Percentiles rank a stretch among this genome's conserved stretches.
phyloP scores from a whole-genome alignment of 2,797 vertebrate species.

The Mastacembelus armatus region DNA sequence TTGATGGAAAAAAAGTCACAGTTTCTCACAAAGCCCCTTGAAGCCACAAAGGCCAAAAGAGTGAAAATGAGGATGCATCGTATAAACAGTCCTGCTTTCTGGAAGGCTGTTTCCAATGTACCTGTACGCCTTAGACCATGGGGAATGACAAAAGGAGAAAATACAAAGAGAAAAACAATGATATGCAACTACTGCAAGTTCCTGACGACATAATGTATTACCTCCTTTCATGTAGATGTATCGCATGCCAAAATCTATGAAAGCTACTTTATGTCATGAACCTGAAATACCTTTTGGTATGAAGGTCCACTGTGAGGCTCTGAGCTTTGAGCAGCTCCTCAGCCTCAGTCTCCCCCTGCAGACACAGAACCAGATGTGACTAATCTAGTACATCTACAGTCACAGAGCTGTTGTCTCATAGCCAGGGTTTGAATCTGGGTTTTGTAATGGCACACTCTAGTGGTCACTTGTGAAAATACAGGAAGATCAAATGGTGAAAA shows the following conservation, averaged over 20 bases:
- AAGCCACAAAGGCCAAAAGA: slow-evolving; percentile 27
- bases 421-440: background rate
- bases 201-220: background rate
- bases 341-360: slow-evolving; percentile 47
- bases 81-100: slow-evolving; percentile 10
- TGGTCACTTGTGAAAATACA: slow-evolving; percentile 20
- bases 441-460: slow-evolving; percentile 1
- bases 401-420: background rate
- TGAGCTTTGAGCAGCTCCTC: slow-evolving; percentile 25
- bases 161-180: background rate
- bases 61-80: slow-evolving; percentile 30
- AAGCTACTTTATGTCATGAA: background rate
- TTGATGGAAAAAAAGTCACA: slow-evolving; percentile 5
- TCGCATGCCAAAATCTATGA: background rate
- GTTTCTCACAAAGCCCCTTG: slow-evolving; percentile 1
- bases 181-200: background rate
- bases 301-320: background rate
- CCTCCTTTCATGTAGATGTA: background rate
- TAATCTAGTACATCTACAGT: background rate
- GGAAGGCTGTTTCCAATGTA: background rate
- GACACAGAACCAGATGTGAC: slow-evolving; percentile 18
- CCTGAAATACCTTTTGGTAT: slow-evolving; percentile 44
- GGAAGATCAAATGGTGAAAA: background rate
- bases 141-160: slow-evolving; percentile 6
- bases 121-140: slow-evolving; percentile 32